Evolutionary conservation across 1,140 invertebrate species (phyloP).

Genomic region (Leptoteleia sp.): DNA sequence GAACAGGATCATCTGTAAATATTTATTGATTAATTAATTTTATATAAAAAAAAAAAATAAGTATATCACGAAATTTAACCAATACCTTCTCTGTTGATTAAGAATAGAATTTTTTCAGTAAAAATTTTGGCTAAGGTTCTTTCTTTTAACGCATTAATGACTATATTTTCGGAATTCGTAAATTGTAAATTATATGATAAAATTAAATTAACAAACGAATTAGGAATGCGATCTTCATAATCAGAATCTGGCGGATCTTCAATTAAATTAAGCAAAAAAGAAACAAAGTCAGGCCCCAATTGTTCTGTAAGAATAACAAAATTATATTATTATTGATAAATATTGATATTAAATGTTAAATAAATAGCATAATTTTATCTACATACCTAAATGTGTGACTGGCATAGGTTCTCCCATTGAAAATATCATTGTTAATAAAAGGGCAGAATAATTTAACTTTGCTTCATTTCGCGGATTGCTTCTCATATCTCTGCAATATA

Average conservation of each 20-base stretch:
- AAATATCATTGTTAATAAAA: conserved; percentile 91
- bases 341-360: conserved; percentile 1
- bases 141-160: conserved; percentile 88
- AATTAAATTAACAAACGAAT: conserved; percentile 91
- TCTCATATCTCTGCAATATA: conserved; percentile 84
- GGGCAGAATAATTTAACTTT: conserved; percentile 87
- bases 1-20: conserved; percentile 90
- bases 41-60: too few relatives aligned
- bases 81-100: conserved; percentile 94
- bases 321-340: neutral
- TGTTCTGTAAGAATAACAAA: conserved; percentile 84
- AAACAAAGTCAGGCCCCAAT: conserved; percentile 89
- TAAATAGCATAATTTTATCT: conserved; percentile 15
- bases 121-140: conserved; percentile 90
- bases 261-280: conserved; percentile 89
- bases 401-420: conserved; percentile 94
- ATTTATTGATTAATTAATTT: too few relatives aligned
- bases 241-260: conserved; percentile 89
- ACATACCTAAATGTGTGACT: conserved; percentile 85
- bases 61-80: too few relatives aligned
- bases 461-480: conserved; percentile 86
- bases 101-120: conserved; percentile 92
- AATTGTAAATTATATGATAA: conserved; percentile 95
- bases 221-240: conserved; percentile 89
- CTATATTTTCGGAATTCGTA: conserved; percentile 85